A percentile compares a stretch with the other conserved stretches of the same genome.
phyloP scores from a whole-genome alignment of 2,113 vertebrate genomes.

The Psittacara wagleri region DNA sequence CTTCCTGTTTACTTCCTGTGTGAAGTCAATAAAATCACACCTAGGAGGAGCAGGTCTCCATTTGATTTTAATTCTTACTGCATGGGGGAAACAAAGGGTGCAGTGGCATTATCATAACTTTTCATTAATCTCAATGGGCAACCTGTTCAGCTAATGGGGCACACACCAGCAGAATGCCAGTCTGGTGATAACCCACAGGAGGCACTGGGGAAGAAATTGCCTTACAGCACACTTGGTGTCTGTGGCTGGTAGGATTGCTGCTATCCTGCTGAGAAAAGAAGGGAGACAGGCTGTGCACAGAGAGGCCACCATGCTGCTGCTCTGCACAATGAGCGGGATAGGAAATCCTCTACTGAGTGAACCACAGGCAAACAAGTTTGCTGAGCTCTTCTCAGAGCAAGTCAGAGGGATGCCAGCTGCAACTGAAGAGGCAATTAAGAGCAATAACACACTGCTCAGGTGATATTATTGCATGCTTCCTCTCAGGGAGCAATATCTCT shows the following conservation, averaged over 20 bases:
- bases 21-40: background rate
- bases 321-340: rapidly evolving
- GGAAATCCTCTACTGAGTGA: background rate
- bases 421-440: background rate
- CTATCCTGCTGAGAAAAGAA: background rate
- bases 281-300: background rate
- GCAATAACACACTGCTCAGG: background rate
- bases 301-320: background rate
- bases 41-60: background rate
- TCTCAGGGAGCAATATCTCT: background rate
- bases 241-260: background rate
- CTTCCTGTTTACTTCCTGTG: rapidly evolving
- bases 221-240: background rate
- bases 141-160: background rate
- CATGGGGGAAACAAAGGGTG: background rate
- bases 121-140: background rate
- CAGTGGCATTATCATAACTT: background rate
- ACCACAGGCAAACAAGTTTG: background rate
- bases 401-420: background rate
- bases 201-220: background rate
- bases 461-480: background rate
- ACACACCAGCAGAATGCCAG: background rate
- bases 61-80: background rate
- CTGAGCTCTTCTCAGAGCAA: background rate
- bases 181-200: background rate